Conservation (phyloP, 1,140 invertebrate genomes). For the Macrosteles quadrilineatus region DNA sequence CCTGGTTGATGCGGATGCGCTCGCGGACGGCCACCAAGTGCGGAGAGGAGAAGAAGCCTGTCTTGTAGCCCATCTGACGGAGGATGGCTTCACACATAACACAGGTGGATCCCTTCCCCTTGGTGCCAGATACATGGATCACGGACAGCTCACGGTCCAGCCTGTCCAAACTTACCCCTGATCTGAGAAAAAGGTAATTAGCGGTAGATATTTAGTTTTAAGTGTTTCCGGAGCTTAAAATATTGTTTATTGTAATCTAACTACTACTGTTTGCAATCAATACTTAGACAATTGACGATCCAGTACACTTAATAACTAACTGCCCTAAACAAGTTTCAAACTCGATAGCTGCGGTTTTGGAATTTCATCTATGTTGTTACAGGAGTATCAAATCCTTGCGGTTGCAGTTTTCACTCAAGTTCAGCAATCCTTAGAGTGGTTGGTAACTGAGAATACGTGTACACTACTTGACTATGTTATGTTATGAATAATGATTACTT, state of each 20-base stretch:
- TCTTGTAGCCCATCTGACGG: constrained; percentile 78
- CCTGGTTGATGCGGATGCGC: constrained; percentile 86
- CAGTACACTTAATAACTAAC: background rate
- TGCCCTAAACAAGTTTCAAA: too few relatives aligned
- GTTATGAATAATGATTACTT: too few relatives aligned
- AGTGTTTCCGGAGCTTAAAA: constrained; percentile 20
- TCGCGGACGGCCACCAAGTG: constrained; percentile 93
- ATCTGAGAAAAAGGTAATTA: constrained; percentile 49
- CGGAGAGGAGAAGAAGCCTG: constrained; percentile 96
- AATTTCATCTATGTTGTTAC: too few relatives aligned
- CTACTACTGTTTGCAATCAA: background rate
- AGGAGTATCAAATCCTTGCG: too few relatives aligned
- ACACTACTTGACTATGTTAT: too few relatives aligned
- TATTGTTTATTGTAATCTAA: constrained; percentile 9
- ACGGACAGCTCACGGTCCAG: constrained; percentile 69
- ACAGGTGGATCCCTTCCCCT: constrained; percentile 95
- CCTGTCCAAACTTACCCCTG: constrained; percentile 63
- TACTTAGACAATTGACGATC: too few relatives aligned
- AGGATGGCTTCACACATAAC: constrained; percentile 91
- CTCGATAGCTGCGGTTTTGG: too few relatives aligned
- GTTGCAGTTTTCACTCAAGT: too few relatives aligned
- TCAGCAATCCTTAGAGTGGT: too few relatives aligned
- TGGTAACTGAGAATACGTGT: too few relatives aligned
- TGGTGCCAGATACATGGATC: constrained; percentile 95
- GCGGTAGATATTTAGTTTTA: constrained; percentile 5